Percentiles rank a stretch among this genome's conserved stretches.
Evolutionary conservation across 1,140 invertebrate species (phyloP).

Genomic region (Lordiphosa mommai): DNA sequence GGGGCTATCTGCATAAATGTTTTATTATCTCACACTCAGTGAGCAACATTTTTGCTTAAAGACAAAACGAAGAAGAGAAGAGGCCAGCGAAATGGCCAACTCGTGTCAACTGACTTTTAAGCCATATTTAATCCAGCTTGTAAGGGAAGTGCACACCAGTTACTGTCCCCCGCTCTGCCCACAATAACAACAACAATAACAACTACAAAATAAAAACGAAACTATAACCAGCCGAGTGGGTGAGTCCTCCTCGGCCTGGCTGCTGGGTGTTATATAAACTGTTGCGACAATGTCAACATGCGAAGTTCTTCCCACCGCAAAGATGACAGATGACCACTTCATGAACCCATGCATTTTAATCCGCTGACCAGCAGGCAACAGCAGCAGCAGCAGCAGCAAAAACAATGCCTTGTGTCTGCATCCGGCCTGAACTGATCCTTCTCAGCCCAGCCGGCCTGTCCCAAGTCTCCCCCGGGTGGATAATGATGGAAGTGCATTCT

Average conservation of each 20-base stretch:
- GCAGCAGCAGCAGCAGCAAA: conserved; percentile 35
- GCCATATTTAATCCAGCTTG: conserved; percentile 73
- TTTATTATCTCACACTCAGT: conserved; percentile 70
- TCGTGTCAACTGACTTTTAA: conserved; percentile 76
- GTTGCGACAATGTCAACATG: conserved; percentile 77
- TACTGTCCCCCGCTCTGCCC: conserved; percentile 16
- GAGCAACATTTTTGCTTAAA: conserved; percentile 32
- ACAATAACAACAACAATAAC: conserved; percentile 16
- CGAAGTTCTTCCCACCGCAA: conserved; percentile 75
- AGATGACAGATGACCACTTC: conserved; percentile 78
- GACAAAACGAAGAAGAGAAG: neutral
- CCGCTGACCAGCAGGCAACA: conserved; percentile 21
- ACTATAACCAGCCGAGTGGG: conserved; percentile 12
- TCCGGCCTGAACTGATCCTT: conserved; percentile 35
- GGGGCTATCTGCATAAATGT: conserved; percentile 67
- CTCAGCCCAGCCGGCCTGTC: neutral
- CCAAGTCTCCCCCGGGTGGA: conserved; percentile 37
- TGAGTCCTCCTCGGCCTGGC: neutral
- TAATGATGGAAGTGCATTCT: conserved; percentile 75
- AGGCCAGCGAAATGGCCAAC: conserved; percentile 54
- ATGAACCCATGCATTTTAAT: conserved; percentile 78
- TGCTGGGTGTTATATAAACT: conserved; percentile 50
- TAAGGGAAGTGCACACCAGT: conserved; percentile 56
- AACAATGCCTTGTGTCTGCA: conserved; percentile 55
- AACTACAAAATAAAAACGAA: conserved; percentile 5